Evolutionary conservation across 2,113 vertebrate genomes (phyloP), one percentile per base, ranked within the genome.

Genomic region (Formicarius rufipectus): DNA sequence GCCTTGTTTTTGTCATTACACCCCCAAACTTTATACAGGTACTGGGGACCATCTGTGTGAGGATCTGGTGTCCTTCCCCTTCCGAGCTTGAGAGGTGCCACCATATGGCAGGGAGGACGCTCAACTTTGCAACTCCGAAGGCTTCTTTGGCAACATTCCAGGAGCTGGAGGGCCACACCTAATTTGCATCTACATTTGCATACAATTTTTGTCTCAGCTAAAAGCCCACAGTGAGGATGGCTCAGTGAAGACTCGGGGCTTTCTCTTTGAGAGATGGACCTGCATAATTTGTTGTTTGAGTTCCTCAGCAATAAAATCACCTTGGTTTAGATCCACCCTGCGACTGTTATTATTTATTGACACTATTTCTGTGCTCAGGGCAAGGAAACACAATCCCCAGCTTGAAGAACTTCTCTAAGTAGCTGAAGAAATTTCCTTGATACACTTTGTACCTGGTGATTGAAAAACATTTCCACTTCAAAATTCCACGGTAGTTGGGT

Each of bases 101-200:
- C 90, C 96, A 96, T 95, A 96, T 96, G 96, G 92, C 33, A 30
- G 86, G 81, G 56, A 64, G 73, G 96, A 96, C 88, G 92, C 53
- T 96, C 93, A 92, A 94, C 90, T 96, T 96, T 96, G 83, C 83
- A 89, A 90, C 69, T 78, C 95, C 75, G 24, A 92, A 78, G 95
- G 92, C 79, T 90, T 84, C 84, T 78, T 27, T 97, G 95, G 93
- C 88, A 2, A 84, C 47, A 52, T 52, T 90, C 95, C 96, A 97
- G 92, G 53, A 90, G 79, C 95, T 94, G 6, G 82, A 95, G 95
- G 96, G 95, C 87, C 93, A 89, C 56, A 30, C 59, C n/a, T 93
- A 6, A 96, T 97, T 97, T 96, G 72, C 95, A 96, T 96, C 56
- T 2, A 2, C 24, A 96, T 96, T 97, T 96, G n/a, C 95, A 96